Conservation (phyloP, 23 tunicate genomes). For the Phallusia fumigata region DNA sequence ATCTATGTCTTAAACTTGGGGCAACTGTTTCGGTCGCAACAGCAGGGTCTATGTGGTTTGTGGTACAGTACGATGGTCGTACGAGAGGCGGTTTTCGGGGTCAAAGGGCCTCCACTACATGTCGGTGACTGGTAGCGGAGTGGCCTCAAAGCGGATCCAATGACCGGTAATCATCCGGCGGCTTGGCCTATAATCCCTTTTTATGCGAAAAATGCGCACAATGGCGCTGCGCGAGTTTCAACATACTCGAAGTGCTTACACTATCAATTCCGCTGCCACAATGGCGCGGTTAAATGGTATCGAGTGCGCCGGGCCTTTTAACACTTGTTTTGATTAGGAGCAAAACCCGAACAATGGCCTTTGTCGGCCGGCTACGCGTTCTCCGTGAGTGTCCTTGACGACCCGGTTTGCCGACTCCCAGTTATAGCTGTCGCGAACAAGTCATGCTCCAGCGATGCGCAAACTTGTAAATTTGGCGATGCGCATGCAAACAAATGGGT, state of each 20-base stretch:
- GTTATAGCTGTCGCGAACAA: too few species aligned
- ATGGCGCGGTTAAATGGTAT: slow-evolving; percentile 31
- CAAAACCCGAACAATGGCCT: neutral
- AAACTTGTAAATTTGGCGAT: neutral
- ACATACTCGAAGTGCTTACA: slow-evolving; percentile 13
- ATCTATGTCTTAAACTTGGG: too few species aligned
- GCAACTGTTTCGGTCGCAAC: too few species aligned
- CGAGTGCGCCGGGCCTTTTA: slow-evolving; percentile 20
- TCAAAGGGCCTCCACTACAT: too few species aligned
- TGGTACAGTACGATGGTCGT: too few species aligned
- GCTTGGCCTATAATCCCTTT: neutral
- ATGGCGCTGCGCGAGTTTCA: slow-evolving; percentile 6
- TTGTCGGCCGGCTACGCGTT: slow-evolving; percentile 17
- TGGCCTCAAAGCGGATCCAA: neutral
- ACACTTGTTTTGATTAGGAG: slow-evolving; percentile 30
- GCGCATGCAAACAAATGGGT: neutral
- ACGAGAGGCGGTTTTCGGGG: too few species aligned
- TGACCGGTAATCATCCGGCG: slow-evolving; percentile 4
- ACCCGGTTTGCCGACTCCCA: slow-evolving; percentile 9
- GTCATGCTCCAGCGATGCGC: too few species aligned
- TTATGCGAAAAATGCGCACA: slow-evolving; percentile 4
- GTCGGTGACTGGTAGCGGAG: neutral
- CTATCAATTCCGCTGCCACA: slow-evolving; percentile 16
- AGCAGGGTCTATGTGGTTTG: too few species aligned
- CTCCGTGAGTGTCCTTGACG: slow-evolving; percentile 52